phyloP scores from a whole-genome alignment of 2,797 vertebrate species.

The Enteromius afrohamiltoni region DNA sequence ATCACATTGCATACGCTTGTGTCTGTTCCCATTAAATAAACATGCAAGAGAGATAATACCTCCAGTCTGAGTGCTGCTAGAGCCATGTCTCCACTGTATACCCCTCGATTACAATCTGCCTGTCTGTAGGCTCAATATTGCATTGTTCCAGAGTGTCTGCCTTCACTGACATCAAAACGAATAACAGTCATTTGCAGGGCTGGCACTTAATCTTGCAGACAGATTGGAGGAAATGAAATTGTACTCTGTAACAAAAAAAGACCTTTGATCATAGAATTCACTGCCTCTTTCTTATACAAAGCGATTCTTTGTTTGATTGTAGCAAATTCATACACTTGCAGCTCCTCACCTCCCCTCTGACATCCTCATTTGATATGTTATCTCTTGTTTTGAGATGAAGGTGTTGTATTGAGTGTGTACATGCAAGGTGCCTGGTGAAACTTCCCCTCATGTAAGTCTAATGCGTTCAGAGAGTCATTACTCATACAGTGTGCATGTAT shows the following conservation, averaged over 20 bases:
- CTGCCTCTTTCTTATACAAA: conserved; percentile 52
- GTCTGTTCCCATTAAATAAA: conserved; percentile 49
- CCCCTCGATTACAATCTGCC: conserved; percentile 54
- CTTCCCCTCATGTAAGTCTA: conserved; percentile 47
- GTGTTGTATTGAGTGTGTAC: conserved; percentile 40
- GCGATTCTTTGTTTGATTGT: conserved; percentile 48
- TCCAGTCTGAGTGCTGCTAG: conserved; percentile 24
- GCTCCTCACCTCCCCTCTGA: conserved; percentile 43
- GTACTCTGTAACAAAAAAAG: conserved; percentile 61
- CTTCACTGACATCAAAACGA: conserved; percentile 64
- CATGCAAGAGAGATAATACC: conserved; percentile 33
- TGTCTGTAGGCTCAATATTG: conserved; percentile 55
- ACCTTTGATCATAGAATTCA: conserved; percentile 62
- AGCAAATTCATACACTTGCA: conserved; percentile 51
- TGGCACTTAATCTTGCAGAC: conserved; percentile 63
- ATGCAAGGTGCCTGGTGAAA: conserved; percentile 24
- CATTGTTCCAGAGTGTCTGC: conserved; percentile 48
- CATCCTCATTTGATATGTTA: conserved; percentile 56
- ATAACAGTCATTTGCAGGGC: conserved; percentile 60
- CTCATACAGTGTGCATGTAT: conserved; percentile 3
- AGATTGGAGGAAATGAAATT: conserved; percentile 67
- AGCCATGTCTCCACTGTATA: conserved; percentile 41
- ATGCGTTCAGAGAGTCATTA: conserved; percentile 40
- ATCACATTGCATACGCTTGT: conserved; percentile 18
- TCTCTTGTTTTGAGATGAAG: conserved; percentile 54